Conservation (phyloP, 2,797 vertebrate genomes). For the Danionella dracula region DNA sequence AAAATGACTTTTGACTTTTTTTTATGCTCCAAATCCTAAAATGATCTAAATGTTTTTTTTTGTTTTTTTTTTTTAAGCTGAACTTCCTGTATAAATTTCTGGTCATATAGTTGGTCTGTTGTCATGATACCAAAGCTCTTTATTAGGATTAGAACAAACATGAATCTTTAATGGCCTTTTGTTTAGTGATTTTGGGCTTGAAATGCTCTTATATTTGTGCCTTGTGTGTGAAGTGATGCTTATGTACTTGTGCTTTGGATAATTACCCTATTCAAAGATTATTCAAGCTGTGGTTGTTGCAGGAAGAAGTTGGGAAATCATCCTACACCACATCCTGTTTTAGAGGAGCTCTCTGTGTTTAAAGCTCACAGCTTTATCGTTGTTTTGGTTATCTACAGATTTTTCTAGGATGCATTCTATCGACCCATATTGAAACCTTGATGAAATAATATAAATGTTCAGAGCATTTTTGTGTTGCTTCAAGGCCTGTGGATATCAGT, state of each 20-base stretch:
- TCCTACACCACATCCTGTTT: constrained; percentile 29
- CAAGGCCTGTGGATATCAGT: no score
- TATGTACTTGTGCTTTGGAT: neutral
- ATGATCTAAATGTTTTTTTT: no score
- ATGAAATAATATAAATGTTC: neutral
- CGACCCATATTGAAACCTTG: constrained; percentile 9
- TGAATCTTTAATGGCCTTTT: no score
- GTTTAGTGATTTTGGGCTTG: no score
- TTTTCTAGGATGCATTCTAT: constrained; percentile 7
- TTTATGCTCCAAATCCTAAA: no score
- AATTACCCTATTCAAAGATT: neutral
- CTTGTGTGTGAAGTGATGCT: neutral
- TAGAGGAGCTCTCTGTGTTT: constrained; percentile 17
- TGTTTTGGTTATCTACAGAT: constrained; percentile 39
- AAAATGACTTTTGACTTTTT: no score
- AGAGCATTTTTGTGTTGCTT: neutral
- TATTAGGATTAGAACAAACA: no score
- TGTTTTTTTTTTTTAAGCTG: no score
- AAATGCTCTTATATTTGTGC: no score
- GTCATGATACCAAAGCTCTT: no score
- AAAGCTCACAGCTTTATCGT: constrained; percentile 16
- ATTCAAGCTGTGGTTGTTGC: neutral
- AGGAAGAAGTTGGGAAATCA: constrained; percentile 21
- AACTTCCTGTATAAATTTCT: no score
- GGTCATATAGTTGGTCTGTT: no score